Conservation (phyloP, 1,140 invertebrate genomes). For the Myzus persicae region DNA sequence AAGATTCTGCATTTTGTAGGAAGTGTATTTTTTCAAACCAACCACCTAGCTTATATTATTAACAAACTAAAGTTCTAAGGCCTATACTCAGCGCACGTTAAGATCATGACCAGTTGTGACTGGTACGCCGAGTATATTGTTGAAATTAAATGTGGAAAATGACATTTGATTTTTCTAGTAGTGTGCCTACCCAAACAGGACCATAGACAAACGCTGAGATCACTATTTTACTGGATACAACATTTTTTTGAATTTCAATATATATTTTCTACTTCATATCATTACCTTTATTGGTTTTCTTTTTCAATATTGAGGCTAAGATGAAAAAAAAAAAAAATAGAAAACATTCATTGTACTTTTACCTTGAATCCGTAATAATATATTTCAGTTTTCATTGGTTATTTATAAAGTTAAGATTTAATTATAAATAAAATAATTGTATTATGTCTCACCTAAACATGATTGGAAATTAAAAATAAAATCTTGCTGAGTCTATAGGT, state of each 20-base stretch:
- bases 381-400: neutral
- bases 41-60: neutral
- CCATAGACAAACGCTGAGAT: fast-evolving
- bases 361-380: neutral
- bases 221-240: too few species aligned
- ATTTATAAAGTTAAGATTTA: neutral
- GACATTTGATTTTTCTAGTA: neutral
- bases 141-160: neutral
- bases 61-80: neutral
- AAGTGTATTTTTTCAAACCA: neutral
- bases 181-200: neutral
- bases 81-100: too few species aligned
- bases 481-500: neutral
- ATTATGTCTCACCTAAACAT: neutral
- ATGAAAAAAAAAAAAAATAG: too few species aligned
- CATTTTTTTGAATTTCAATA: too few species aligned
- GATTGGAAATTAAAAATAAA: neutral
- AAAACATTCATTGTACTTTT: neutral
- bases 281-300: too few species aligned
- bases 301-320: neutral
- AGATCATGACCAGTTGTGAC: too few species aligned
- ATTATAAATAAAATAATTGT: neutral
- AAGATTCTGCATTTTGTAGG: neutral
- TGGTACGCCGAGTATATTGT: too few species aligned
- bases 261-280: too few species aligned